Base-by-base conservation (phyloP, 2,113 vertebrate species). In the Festucalex cinctus region DNA sequence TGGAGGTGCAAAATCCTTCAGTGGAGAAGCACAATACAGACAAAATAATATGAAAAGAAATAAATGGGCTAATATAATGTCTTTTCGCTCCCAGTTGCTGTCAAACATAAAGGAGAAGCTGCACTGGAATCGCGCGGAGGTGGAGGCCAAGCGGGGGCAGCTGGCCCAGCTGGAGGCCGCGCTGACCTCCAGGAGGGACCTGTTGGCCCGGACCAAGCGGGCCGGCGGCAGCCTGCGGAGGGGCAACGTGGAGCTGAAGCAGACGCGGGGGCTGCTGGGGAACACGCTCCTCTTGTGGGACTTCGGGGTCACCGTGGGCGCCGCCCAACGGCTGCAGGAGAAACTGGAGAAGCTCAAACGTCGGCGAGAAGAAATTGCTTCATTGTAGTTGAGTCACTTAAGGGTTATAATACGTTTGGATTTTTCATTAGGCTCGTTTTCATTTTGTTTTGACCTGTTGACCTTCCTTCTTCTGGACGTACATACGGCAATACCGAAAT, bases 91-190 rank as follows among this genome's bases (percentile, higher is more conserved):
- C 62, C 74, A 92, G 91, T 48, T 85, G n/a, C 81, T 96, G 19
- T 89, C 90, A 5, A 93, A 95, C 0, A 5, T 94, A 16, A 95
- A 91, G 70, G 93, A 95, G 53, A 97, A 95, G 83, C 60, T 95
- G 2, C 74, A 86, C 65, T 92, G 91, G 32, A 72, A 90, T n/a
- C 89, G 93, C 44, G 69, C n/a, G 7, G 87, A 92, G 68, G 86
- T 93, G 5, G 8, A 78, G 7, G 9, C n/a, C 32, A 89, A 87
- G 22, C 89, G 63, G 60, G 59, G 79, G 0, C 81, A 87, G 61
- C 87, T 95, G 37, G 64, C 66, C 1, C 68, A 86, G 10, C 16
- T 83, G 0, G 92, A 95, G 53, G 64, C 51, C 0, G 0, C 17
- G 14, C 71, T 94, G 74, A 84, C 89, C 16, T 79, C 61, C 1